phyloP scores from a whole-genome alignment of 2,113 vertebrate species.

The Tylochromis polylepis region DNA sequence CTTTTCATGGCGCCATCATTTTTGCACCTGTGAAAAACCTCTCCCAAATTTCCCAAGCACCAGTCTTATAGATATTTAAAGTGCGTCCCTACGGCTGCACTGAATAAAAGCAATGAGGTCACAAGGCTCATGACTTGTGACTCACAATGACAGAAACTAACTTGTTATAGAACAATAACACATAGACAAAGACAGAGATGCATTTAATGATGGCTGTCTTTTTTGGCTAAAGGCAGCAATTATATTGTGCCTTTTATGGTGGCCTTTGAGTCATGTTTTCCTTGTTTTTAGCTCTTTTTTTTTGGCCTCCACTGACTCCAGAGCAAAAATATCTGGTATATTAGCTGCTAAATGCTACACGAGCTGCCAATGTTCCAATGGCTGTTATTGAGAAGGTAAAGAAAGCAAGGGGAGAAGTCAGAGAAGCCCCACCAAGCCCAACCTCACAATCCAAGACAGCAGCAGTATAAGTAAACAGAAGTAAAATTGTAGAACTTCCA shows the following conservation, averaged over 20 bases:
- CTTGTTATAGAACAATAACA: background rate
- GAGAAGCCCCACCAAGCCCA: background rate
- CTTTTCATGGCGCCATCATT: background rate
- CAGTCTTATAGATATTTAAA: conserved; percentile 9
- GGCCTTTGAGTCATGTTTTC: background rate
- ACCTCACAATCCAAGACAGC: background rate
- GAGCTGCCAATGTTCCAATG: background rate
- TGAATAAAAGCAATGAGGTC: background rate
- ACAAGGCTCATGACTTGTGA: background rate
- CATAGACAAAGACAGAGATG: background rate
- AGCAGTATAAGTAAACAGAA: background rate
- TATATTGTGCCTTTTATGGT: background rate
- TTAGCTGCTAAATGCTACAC: background rate
- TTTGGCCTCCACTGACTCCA: background rate
- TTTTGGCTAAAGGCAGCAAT: background rate
- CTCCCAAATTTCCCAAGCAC: background rate
- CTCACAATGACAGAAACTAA: background rate
- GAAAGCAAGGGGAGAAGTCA: background rate
- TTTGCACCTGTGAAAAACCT: background rate
- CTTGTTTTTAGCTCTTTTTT: background rate
- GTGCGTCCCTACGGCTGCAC: background rate
- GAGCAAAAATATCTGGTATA: background rate
- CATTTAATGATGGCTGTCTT: background rate
- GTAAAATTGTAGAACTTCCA: background rate
- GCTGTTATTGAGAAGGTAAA: background rate